Conservation (phyloP, 2,888 invertebrate species). For the Loripinus fragilis region DNA sequence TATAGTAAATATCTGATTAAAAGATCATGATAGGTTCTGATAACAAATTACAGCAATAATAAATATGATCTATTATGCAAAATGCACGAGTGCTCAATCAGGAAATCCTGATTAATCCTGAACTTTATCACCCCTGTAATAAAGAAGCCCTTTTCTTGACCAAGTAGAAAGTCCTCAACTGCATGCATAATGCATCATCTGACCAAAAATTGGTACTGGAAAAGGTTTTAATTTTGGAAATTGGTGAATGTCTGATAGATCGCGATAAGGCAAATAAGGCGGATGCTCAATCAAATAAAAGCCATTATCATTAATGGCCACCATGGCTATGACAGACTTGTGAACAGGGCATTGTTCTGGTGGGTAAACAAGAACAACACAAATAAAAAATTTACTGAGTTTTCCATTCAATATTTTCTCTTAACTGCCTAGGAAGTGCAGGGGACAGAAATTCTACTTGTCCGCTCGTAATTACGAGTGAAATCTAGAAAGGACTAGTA, state of each 20-base stretch:
- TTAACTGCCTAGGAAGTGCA: neutral
- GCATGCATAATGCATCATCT: neutral
- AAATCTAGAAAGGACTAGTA: no score
- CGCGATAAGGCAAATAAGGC: conserved; percentile 11
- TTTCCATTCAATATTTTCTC: neutral
- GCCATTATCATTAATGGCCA: conserved; percentile 12
- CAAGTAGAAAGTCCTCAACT: neutral
- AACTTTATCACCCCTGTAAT: no score
- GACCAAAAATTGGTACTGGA: neutral
- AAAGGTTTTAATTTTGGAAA: conserved; percentile 8
- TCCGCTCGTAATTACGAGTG: no score
- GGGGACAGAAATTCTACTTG: no score
- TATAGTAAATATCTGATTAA: no score
- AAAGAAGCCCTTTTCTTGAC: neutral
- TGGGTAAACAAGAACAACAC: neutral
- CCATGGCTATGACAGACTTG: neutral
- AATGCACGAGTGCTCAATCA: no score
- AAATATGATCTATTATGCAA: no score
- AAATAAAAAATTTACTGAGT: neutral
- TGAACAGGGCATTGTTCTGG: neutral
- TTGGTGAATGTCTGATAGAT: neutral
- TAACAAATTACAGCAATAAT: no score
- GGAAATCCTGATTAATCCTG: no score
- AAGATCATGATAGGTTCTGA: no score
- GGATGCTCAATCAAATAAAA: conserved; percentile 16